Conservation (phyloP, 2,888 invertebrate species). For the Blomia tropicalis region DNA sequence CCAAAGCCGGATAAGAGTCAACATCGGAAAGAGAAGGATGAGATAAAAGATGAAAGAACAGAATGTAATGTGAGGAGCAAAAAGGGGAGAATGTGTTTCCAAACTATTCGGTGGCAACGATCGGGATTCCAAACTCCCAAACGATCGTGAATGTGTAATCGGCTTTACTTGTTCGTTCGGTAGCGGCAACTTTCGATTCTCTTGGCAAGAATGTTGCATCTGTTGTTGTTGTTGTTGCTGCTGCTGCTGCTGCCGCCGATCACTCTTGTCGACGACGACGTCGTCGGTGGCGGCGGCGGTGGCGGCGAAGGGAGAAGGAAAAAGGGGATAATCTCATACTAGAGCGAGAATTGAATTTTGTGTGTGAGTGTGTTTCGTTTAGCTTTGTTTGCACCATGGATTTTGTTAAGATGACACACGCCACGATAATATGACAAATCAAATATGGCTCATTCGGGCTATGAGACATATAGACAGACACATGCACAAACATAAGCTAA, state of each 20-base stretch:
- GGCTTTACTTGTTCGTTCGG: not conserved
- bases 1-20: not conserved
- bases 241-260: too few species aligned
- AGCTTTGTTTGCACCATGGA: not conserved
- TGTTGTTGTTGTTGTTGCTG: too few species aligned
- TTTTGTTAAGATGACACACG: conserved; percentile 10
- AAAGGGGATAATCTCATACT: not conserved
- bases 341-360: not conserved
- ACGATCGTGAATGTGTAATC: too few species aligned
- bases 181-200: too few species aligned
- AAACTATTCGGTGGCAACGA: not conserved
- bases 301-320: not conserved
- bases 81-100: too few species aligned
- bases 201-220: too few species aligned
- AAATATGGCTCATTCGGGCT: not conserved
- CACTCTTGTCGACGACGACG: not conserved
- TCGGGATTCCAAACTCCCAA: too few species aligned
- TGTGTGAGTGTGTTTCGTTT: conserved; percentile 13
- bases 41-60: not conserved
- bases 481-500: not conserved
- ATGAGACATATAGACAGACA: not conserved
- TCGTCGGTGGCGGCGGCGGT: not conserved
- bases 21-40: not conserved
- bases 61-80: too few species aligned
- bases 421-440: not conserved